phyloP scores from a whole-genome alignment of 53 echinoderm and acorn worm species.

The Luidia sarsii region DNA sequence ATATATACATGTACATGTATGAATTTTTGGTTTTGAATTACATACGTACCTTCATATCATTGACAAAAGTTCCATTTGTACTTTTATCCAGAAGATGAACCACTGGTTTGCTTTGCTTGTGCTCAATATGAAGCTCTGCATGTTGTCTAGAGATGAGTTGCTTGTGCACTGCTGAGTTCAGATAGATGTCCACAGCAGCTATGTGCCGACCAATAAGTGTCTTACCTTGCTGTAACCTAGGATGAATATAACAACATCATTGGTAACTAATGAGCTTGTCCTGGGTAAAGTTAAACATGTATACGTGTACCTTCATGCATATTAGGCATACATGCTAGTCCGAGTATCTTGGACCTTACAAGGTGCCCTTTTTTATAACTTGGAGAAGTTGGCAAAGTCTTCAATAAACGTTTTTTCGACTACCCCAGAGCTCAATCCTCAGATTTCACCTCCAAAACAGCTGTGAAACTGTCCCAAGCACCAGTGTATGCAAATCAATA shows the following conservation, averaged over 20 bases:
- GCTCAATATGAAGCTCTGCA: slow-evolving; percentile 63
- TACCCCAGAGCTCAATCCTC: not conserved
- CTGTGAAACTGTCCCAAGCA: too few species aligned
- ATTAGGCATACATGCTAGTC: too few species aligned
- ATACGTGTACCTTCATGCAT: not conserved
- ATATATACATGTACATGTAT: too few species aligned
- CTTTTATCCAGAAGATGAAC: slow-evolving; percentile 61
- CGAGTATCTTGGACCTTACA: too few species aligned
- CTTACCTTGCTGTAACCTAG: slow-evolving; percentile 63
- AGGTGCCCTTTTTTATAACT: too few species aligned
- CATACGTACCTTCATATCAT: slow-evolving; percentile 89
- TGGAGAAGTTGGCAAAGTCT: not conserved
- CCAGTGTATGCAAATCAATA: too few species aligned
- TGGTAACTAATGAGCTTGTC: not conserved
- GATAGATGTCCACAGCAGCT: slow-evolving; percentile 76
- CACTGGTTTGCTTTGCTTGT: slow-evolving; percentile 14
- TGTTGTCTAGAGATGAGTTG: slow-evolving; percentile 89
- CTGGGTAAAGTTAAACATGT: not conserved
- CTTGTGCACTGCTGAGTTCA: slow-evolving; percentile 80
- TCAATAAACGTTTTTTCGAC: not conserved
- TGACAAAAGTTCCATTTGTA: slow-evolving; percentile 93
- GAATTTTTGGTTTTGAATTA: too few species aligned
- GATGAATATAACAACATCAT: not conserved
- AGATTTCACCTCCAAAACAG: too few species aligned
- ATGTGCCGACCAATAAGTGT: slow-evolving; percentile 76